A percentile compares a stretch with the other conserved stretches of the same genome.
Conservation (phyloP, 2,888 invertebrate genomes). For the Elmis aenea region DNA sequence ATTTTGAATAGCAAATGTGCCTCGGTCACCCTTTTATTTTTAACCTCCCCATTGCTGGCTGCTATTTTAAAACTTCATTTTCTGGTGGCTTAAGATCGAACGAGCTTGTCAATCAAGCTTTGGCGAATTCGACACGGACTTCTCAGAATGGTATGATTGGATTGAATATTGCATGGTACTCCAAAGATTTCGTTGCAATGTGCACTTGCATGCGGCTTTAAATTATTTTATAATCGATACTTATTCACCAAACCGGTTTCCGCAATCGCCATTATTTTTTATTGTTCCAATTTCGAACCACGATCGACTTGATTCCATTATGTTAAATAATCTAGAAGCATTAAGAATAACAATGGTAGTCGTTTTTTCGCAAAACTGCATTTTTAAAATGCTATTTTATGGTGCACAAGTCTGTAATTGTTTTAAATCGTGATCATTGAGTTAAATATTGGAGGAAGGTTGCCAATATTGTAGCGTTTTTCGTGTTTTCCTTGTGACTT, state of each 20-base stretch:
- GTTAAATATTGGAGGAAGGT: too few relatives aligned
- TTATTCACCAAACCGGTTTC: conserved; percentile 3
- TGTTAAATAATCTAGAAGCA: conserved; percentile 10
- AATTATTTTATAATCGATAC: conserved; percentile 9
- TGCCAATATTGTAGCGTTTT: too few relatives aligned
- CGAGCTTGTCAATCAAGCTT: conserved; percentile 6
- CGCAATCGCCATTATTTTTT: conserved; percentile 2
- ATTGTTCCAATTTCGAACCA: conserved; percentile 10
- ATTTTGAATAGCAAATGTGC: too few relatives aligned
- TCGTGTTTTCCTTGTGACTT: too few relatives aligned
- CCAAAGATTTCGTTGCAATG: conserved; percentile 1
- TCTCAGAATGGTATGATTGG: conserved; percentile 9
- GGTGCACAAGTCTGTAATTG: too few relatives aligned
- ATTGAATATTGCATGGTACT: conserved; percentile 13
- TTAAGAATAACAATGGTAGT: too few relatives aligned
- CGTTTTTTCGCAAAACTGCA: too few relatives aligned
- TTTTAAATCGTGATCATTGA: too few relatives aligned
- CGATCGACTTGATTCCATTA: conserved; percentile 11
- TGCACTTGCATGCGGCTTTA: background rate
- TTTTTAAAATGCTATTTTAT: too few relatives aligned
- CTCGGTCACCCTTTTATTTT: too few relatives aligned
- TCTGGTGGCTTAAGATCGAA: conserved; percentile 15
- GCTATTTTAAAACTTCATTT: conserved; percentile 20
- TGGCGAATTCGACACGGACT: conserved; percentile 10
- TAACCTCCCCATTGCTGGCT: too few relatives aligned